Base-by-base conservation (phyloP, 1,140 invertebrate genomes). In the Temnothorax curvispinosus region DNA sequence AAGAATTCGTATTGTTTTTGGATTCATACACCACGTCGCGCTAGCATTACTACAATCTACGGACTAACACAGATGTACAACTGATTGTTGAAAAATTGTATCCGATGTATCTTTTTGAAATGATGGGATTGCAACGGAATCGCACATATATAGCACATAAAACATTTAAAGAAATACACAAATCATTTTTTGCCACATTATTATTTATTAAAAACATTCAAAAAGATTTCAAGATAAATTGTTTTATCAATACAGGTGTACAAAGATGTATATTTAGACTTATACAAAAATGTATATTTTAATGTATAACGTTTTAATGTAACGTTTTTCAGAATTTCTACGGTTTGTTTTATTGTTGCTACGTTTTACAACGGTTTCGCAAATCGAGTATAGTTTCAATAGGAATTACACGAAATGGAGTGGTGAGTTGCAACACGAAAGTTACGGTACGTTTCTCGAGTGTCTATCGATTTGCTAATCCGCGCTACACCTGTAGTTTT, bases 381-480 rank as follows among this genome's bases (percentile, higher is more conserved):
- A 58, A 82, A 82, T 72, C 52, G 18, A 69, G 38, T 35, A 82
- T 82, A 74, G 52, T 60, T 74, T 82, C 27, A 74, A 60, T 18
- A 38, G 27, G 27, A 58, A 82, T 58, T 82, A 72, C 60, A 41
- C 80, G 67, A 82, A 56, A 58, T 41, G 18, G 41, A 71, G 47
- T 35, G 47, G 67, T 50, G 52, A 82, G 41, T 82, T 82, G 41
- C 67, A 74, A 82, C 69, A 50, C 80, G 41, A 74, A 60, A 44
- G 67, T 60, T 41, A 69, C 58, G 44, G 21, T 85, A 78, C 82
- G 58, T 74, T 85, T 64, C 82, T 78, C 74, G 82, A 56, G 60
- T 78, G 75, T 85, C 67, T 82, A 82, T 82, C 80, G 80, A 82
- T 82, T 82, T 82, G 80, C 67, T 82, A 82, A 82, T 82, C 67